A percentile compares a stretch with the other conserved stretches of the same genome.
Evolutionary conservation across 2,888 invertebrate species (phyloP).

Genomic region (Gymnoscelis rufifasciata): DNA sequence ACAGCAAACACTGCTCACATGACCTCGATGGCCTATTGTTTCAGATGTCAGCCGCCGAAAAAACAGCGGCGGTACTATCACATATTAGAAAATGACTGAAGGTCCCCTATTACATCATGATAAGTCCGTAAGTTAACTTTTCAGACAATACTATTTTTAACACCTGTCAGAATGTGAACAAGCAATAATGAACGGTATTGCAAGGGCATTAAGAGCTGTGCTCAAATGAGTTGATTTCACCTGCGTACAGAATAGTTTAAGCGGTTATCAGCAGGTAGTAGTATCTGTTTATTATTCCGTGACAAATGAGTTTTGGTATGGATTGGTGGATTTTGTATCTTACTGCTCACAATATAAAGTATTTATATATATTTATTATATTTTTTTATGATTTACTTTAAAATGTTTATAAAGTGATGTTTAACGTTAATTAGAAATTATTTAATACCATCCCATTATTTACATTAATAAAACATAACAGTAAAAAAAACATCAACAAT

Average conservation of each 20-base stretch:
- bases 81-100: slow-evolving; percentile 78
- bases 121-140: slow-evolving; percentile 63
- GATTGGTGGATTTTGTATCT: neutral
- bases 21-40: slow-evolving; percentile 68
- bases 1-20: slow-evolving; percentile 44
- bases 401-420: too few relatives aligned
- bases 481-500: too few relatives aligned
- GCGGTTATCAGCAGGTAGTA: slow-evolving; percentile 3
- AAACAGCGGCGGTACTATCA: slow-evolving; percentile 74
- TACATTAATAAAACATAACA: too few relatives aligned
- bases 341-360: too few relatives aligned
- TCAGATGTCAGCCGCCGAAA: slow-evolving; percentile 75
- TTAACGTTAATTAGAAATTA: too few relatives aligned
- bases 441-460: too few relatives aligned
- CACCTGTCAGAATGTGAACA: slow-evolving; percentile 17
- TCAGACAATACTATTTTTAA: slow-evolving; percentile 20
- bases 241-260: slow-evolving; percentile 7
- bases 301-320: slow-evolving; percentile 3
- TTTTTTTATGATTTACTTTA: too few relatives aligned
- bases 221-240: slow-evolving; percentile 5
- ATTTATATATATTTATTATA: too few relatives aligned
- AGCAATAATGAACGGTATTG: slow-evolving; percentile 11
- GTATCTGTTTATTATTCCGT: slow-evolving; percentile 6
- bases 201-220: neutral
- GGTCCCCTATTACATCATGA: slow-evolving; percentile 61